Percentiles rank a stretch among this genome's conserved stretches.
Evolutionary conservation across 2,797 vertebrate species (phyloP).

Genomic region (Gallinago solitaria): DNA sequence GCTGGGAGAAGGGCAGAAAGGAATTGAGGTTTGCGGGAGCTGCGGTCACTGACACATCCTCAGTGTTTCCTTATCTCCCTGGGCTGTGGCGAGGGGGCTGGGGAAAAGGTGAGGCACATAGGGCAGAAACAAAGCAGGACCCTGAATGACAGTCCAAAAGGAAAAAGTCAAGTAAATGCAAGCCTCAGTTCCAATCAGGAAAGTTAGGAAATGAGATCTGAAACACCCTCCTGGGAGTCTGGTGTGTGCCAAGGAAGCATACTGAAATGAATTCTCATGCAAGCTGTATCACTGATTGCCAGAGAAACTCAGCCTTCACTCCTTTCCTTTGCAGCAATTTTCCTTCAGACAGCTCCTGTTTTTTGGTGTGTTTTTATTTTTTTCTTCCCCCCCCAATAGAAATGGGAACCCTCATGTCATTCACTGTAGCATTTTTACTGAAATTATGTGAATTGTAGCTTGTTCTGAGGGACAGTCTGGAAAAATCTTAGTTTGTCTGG

Average conservation of each 20-base stretch:
- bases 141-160: accelerated
- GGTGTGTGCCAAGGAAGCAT: not conserved
- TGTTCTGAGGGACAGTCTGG: not conserved
- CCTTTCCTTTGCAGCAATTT: constrained; percentile 1
- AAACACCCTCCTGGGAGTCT: constrained; percentile 27
- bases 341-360: not conserved
- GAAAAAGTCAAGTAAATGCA: not conserved
- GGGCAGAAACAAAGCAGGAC: not conserved
- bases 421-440: not conserved
- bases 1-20: not conserved
- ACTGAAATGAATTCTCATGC: constrained; percentile 54
- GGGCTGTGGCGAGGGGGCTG: not conserved
- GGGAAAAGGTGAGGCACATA: not conserved
- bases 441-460: not conserved
- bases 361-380: no score
- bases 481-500: not conserved
- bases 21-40: not conserved
- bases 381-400: not conserved
- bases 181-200: not conserved
- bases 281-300: constrained; percentile 17
- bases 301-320: not conserved
- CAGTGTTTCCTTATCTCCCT: not conserved
- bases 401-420: not conserved
- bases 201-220: constrained; percentile 44
- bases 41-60: not conserved